A percentile compares a stretch with the other conserved stretches of the same genome.
These are phyloP conservation scores for Xestia ashworthii DNA, from an alignment of 2,888 invertebrate genomes.

Conservation along the genomic window DNA sequence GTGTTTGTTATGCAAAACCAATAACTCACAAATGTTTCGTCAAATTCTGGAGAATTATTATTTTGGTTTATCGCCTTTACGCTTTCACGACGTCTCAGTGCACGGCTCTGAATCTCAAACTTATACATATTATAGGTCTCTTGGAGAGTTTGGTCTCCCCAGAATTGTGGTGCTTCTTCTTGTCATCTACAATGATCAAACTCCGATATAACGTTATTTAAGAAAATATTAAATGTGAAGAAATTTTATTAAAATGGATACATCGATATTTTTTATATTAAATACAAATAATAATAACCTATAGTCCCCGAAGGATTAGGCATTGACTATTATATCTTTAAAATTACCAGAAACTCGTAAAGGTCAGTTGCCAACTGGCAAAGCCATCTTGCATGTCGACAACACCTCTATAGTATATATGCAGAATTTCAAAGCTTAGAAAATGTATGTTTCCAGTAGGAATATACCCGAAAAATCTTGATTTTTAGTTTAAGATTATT, in stretches of 20 bases:
- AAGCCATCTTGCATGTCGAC: neutral
- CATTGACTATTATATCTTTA: neutral
- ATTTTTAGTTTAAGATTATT: neutral
- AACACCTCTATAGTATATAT: neutral
- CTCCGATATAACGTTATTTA: neutral
- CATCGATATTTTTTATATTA: neutral
- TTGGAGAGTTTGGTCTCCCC: neutral
- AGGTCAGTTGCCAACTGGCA: too few species aligned
- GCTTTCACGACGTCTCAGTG: neutral
- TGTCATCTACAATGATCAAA: too few species aligned
- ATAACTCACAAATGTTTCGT: constrained; percentile 8
- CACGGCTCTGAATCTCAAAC: neutral
- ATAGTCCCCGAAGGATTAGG: neutral
- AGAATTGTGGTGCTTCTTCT: neutral
- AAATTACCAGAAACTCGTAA: neutral
- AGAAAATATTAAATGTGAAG: neutral
- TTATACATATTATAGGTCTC: neutral
- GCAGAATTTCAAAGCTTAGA: neutral
- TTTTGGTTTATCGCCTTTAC: neutral
- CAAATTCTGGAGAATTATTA: neutral
- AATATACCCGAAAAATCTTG: neutral
- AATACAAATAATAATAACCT: neutral
- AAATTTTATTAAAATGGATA: neutral
- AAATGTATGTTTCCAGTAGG: neutral
- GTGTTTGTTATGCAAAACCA: constrained; percentile 5